Conservation (phyloP, 2,888 invertebrate genomes). For the Sinohyriopsis cumingii region DNA sequence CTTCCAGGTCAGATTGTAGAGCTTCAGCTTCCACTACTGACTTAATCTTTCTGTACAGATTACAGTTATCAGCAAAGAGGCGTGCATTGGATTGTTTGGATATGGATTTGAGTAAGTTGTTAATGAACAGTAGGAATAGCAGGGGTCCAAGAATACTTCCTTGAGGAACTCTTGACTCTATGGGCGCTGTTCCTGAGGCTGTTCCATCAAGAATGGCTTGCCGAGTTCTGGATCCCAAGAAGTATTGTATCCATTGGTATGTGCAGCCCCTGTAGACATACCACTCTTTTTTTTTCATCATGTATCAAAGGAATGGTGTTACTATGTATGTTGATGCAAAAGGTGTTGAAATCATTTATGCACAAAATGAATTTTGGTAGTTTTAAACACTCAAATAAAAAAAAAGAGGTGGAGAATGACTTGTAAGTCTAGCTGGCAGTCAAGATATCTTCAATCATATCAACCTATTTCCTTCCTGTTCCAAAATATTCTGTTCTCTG, state of each 20-base stretch:
- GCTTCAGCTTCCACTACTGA: background rate
- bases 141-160: background rate
- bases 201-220: background rate
- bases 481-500: too few species aligned
- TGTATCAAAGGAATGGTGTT: too few species aligned
- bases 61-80: slow-evolving; percentile 4
- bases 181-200: background rate
- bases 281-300: too few species aligned
- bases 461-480: too few species aligned
- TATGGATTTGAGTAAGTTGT: slow-evolving; percentile 7
- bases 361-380: too few species aligned
- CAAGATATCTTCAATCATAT: too few species aligned
- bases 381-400: too few species aligned
- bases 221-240: too few species aligned
- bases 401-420: too few species aligned
- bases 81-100: background rate
- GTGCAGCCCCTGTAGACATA: background rate
- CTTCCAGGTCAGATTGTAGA: background rate
- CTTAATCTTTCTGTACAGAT: background rate
- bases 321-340: too few species aligned
- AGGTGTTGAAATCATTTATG: too few species aligned
- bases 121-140: background rate
- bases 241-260: background rate
- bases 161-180: background rate
- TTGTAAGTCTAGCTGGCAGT: too few species aligned